Evolutionary conservation across 2,888 invertebrate species (phyloP).

Genomic region (Andrena bicolor): DNA sequence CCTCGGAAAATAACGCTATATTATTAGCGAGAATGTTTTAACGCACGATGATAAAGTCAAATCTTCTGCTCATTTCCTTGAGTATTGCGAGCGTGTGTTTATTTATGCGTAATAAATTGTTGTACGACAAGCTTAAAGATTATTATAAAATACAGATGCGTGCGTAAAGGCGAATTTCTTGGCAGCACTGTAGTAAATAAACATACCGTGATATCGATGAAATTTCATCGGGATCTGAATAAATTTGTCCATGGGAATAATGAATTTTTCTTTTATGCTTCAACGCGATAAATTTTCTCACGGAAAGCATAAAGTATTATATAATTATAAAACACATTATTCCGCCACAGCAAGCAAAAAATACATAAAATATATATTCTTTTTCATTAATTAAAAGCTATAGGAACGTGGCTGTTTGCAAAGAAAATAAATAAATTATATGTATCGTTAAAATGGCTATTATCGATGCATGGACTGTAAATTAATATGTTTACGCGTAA

Average conservation of each 20-base stretch:
- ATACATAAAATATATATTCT: neutral
- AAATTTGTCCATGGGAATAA: neutral
- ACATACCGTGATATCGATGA: constrained; percentile 12
- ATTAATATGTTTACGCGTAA: neutral
- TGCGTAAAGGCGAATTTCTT: constrained; percentile 14
- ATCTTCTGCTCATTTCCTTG: constrained; percentile 12
- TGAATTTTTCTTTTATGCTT: neutral
- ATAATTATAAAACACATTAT: neutral
- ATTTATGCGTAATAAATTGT: neutral
- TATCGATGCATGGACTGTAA: neutral
- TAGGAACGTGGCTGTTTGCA: neutral
- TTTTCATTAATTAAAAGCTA: neutral
- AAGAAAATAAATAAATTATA: neutral
- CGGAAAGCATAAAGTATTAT: neutral
- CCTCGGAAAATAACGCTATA: constrained; percentile 33
- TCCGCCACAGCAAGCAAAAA: neutral
- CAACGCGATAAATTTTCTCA: neutral
- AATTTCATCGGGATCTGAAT: constrained; percentile 6
- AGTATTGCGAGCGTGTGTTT: neutral
- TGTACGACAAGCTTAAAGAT: neutral
- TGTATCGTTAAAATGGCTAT: neutral
- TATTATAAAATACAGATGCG: neutral
- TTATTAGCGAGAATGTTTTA: constrained; percentile 2
- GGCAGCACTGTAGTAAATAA: constrained; percentile 60
- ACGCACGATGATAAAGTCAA: neutral